A percentile compares a stretch with the other conserved stretches of the same genome.
Conservation (phyloP, 2,888 invertebrate species). For the Heteromyza rotundicornis region DNA sequence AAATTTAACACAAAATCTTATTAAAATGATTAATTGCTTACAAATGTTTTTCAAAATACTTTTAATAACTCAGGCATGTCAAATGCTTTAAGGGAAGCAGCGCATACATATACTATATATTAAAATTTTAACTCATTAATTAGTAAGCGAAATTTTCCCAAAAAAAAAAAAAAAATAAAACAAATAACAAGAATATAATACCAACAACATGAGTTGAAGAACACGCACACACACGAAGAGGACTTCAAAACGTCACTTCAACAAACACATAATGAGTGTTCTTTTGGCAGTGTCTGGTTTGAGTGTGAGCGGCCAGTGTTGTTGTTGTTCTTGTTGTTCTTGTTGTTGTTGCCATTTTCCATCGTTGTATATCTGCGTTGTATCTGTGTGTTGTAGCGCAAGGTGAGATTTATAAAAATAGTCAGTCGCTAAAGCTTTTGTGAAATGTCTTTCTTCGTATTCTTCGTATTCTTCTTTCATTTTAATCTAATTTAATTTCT, state of each 20-base stretch:
- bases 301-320: not conserved
- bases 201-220: no score
- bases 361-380: not conserved
- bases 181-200: no score
- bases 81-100: no score
- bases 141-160: no score
- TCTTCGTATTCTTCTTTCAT: not conserved
- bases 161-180: no score
- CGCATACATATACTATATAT: no score
- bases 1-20: no score
- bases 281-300: not conserved
- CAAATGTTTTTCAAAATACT: no score
- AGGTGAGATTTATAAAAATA: conserved; percentile 16
- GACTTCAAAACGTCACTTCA: not conserved
- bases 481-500: not conserved
- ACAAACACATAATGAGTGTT: not conserved
- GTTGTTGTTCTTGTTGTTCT: not conserved
- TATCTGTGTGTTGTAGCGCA: conserved; percentile 14
- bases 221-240: no score
- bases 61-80: no score
- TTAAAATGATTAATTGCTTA: no score
- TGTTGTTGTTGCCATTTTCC: not conserved
- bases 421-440: not conserved
- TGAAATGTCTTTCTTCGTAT: not conserved
- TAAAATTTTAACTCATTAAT: no score